Conservation (phyloP, 2,888 invertebrate species). For the Alcis repandata region DNA sequence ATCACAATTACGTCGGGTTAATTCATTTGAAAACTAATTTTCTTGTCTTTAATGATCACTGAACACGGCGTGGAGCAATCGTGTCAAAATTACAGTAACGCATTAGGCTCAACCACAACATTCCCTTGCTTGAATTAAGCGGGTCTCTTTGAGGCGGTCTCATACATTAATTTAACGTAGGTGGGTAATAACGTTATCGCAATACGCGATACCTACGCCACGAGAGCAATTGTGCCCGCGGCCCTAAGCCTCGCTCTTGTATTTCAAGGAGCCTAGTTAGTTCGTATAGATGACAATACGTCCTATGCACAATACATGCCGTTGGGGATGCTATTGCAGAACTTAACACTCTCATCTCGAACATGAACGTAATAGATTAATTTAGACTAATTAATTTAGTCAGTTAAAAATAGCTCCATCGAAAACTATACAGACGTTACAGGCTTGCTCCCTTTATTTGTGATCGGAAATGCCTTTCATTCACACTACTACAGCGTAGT, state of each 20-base stretch:
- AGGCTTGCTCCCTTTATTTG: not conserved
- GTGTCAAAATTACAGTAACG: constrained; percentile 4
- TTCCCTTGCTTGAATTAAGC: not conserved
- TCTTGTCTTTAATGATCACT: not conserved
- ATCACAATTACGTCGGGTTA: not conserved
- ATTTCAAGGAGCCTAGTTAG: too few species aligned
- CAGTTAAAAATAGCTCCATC: constrained; percentile 1
- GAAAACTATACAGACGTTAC: not conserved
- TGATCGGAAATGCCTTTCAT: constrained; percentile 5
- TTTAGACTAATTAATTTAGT: not conserved
- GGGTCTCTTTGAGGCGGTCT: not conserved
- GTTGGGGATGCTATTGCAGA: too few species aligned
- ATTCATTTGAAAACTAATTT: not conserved
- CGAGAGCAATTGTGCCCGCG: too few species aligned
- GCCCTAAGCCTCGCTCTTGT: too few species aligned
- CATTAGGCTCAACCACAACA: constrained; percentile 12
- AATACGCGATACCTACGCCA: too few species aligned
- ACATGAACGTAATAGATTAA: not conserved
- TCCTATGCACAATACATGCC: too few species aligned
- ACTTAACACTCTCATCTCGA: too few species aligned
- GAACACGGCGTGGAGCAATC: not conserved
- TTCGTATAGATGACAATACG: too few species aligned
- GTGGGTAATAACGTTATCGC: too few species aligned
- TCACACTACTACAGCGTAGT: not conserved
- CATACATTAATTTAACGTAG: constrained; percentile 6